These are phyloP conservation scores for Neoaliturus tenellus DNA, from an alignment of 2,888 invertebrate species.

Conservation along the genomic window DNA sequence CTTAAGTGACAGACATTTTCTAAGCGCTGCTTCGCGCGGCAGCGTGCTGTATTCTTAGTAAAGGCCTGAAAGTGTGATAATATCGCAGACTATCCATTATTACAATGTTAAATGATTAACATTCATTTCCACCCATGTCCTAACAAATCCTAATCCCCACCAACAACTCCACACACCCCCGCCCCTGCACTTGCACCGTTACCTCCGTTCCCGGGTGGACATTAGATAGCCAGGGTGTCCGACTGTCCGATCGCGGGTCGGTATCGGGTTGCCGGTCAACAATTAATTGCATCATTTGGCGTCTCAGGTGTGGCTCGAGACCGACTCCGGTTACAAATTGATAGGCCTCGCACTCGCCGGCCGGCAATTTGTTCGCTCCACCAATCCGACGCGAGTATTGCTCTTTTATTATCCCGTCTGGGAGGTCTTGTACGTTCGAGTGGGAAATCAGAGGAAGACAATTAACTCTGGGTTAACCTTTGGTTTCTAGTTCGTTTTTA, in stretches of 20 bases:
- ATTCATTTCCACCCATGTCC: neutral
- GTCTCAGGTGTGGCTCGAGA: slow-evolving; percentile 45
- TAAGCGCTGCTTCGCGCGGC: too few relatives aligned
- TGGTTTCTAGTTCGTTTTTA: too few relatives aligned
- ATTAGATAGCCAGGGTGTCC: slow-evolving; percentile 24
- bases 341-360: slow-evolving; percentile 38
- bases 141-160: neutral
- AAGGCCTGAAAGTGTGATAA: too few relatives aligned
- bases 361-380: slow-evolving; percentile 46
- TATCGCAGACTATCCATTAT: too few relatives aligned
- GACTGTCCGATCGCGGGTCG: neutral
- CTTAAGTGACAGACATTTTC: too few relatives aligned
- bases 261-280: slow-evolving; percentile 48
- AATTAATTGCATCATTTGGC: slow-evolving; percentile 55
- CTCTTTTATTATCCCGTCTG: slow-evolving; percentile 28
- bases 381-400: slow-evolving; percentile 25
- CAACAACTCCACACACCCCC: neutral
- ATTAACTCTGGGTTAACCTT: too few relatives aligned
- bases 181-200: too few relatives aligned
- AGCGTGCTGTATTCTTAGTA: too few relatives aligned
- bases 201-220: too few relatives aligned
- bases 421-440: neutral
- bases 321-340: slow-evolving; percentile 54
- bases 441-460: too few relatives aligned
- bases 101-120: too few relatives aligned